These are phyloP conservation scores for Capreolus pygargus DNA, from an alignment of 2,113 vertebrate species.

Conservation along the genomic window DNA sequence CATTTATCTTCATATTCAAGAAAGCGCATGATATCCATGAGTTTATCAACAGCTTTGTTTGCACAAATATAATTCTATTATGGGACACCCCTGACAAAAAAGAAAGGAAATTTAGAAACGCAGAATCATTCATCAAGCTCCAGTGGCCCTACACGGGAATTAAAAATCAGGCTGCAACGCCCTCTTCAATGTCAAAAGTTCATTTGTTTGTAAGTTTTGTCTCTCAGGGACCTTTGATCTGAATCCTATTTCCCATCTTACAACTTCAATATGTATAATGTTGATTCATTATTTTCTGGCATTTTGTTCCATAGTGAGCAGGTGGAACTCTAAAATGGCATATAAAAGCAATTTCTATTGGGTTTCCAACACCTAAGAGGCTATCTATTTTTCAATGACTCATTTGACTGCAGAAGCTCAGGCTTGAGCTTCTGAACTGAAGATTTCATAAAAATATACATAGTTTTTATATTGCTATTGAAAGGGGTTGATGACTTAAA, in stretches of 20 bases:
- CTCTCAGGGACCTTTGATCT: slow-evolving; percentile 79
- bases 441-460: slow-evolving; percentile 32
- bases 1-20: background rate
- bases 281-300: slow-evolving; percentile 82
- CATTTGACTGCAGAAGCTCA: slow-evolving; percentile 59
- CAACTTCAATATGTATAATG: slow-evolving; percentile 73
- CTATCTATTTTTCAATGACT: slow-evolving; percentile 62
- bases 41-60: slow-evolving; percentile 27
- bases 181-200: slow-evolving; percentile 66
- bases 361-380: slow-evolving; percentile 51
- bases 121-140: slow-evolving; percentile 34
- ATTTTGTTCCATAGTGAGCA: slow-evolving; percentile 77
- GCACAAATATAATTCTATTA: slow-evolving; percentile 49
- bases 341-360: slow-evolving; percentile 76
- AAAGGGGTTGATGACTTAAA: background rate
- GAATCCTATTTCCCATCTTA: slow-evolving; percentile 74
- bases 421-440: background rate
- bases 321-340: slow-evolving; percentile 76
- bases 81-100: background rate
- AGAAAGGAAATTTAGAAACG: background rate
- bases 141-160: slow-evolving; percentile 36
- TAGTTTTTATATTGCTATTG: background rate
- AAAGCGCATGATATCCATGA: background rate
- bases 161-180: slow-evolving; percentile 59
- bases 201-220: slow-evolving; percentile 76